Evolutionary conservation across 2,113 vertebrate species (phyloP).

Genomic region (Recurvirostra avosetta): DNA sequence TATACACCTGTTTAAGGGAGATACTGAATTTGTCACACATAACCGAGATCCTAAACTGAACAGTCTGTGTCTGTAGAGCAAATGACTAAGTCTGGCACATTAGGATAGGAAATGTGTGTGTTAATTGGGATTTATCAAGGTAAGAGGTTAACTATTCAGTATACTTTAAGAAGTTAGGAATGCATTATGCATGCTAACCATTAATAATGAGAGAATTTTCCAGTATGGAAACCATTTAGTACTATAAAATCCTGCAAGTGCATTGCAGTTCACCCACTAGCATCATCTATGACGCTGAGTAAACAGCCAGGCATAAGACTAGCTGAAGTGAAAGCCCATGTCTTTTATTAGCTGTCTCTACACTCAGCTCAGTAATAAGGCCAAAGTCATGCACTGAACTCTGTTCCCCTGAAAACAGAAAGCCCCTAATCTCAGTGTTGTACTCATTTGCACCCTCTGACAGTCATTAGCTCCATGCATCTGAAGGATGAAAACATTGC

Average conservation of each 20-base stretch:
- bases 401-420: neutral
- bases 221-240: neutral
- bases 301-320: neutral
- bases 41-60: neutral
- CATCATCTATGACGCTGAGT: neutral
- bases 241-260: neutral
- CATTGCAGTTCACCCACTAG: neutral
- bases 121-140: neutral
- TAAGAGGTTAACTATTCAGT: neutral
- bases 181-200: neutral
- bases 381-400: neutral
- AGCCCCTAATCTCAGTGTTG: neutral
- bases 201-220: neutral
- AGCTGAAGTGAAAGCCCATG: neutral
- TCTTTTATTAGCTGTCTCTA: neutral
- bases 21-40: neutral
- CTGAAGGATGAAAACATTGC: neutral
- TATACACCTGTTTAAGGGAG: neutral
- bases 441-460: neutral
- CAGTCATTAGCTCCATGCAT: neutral
- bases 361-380: neutral
- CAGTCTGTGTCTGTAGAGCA: neutral
- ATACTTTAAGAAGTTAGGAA: neutral
- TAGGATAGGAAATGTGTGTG: neutral
- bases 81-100: neutral